A percentile compares a stretch with the other conserved stretches of the same genome.
These are phyloP conservation scores for Pseudochirops cupreus DNA, from an alignment of 2,797 vertebrate species.

Conservation along the genomic window DNA sequence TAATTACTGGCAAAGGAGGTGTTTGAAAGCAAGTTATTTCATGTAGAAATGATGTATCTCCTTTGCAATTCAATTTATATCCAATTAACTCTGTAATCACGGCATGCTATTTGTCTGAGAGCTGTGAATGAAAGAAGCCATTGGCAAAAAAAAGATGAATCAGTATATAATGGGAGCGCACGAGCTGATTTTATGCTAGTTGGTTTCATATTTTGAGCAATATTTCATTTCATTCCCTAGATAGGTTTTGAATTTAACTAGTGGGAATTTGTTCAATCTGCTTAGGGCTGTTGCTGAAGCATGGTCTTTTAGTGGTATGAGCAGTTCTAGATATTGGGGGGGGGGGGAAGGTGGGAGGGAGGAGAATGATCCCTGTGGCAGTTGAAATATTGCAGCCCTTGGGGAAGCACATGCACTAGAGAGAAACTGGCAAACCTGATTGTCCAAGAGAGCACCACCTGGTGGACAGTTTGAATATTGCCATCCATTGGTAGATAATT, in stretches of 20 bases:
- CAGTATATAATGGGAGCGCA: not conserved
- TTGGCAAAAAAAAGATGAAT: not conserved
- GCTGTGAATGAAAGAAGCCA: not conserved
- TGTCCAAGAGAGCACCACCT: not conserved
- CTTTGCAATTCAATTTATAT: not conserved
- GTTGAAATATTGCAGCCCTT: not conserved
- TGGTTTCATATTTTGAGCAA: not conserved
- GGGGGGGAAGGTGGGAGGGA: accelerated
- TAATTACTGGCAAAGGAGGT: not conserved
- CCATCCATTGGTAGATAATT: not conserved
- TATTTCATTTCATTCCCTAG: not conserved
- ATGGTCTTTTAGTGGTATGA: not conserved
- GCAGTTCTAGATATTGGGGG: not conserved
- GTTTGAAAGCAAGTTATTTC: not conserved
- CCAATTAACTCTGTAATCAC: not conserved
- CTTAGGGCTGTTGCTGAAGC: not conserved
- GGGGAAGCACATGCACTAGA: not conserved
- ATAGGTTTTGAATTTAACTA: not conserved
- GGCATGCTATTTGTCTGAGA: not conserved
- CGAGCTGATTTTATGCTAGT: not conserved
- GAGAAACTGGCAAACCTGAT: not conserved
- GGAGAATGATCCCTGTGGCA: not conserved
- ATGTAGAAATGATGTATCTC: not conserved
- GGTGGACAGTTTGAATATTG: not conserved
- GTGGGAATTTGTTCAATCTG: not conserved